Conservation (phyloP, 2,113 vertebrate species). For the Microcebus jonahi region DNA sequence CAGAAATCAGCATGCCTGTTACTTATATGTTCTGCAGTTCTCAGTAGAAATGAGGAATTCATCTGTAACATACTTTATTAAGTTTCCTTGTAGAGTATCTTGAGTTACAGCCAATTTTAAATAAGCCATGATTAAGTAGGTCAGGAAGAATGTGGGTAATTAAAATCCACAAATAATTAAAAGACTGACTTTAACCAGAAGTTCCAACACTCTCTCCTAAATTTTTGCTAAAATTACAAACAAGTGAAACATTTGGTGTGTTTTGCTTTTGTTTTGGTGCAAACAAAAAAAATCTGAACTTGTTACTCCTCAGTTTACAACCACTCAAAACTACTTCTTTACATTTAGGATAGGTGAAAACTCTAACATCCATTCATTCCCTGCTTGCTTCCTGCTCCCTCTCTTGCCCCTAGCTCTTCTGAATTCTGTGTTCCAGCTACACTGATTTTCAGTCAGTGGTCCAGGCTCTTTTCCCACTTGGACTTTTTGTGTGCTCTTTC, state of each 20-base stretch:
- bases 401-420: neutral
- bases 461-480: neutral
- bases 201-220: slow-evolving; percentile 9
- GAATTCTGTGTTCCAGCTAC: neutral
- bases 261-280: neutral
- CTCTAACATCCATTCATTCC: neutral
- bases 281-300: neutral
- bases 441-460: neutral
- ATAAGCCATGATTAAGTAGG: slow-evolving; percentile 56
- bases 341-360: neutral
- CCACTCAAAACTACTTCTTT: neutral
- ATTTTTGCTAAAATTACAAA: neutral
- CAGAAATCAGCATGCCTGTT: slow-evolving; percentile 56
- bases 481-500: neutral
- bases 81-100: slow-evolving; percentile 44
- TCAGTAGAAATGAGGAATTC: slow-evolving; percentile 44
- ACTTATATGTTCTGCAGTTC: slow-evolving; percentile 26
- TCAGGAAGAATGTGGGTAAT: slow-evolving; percentile 43
- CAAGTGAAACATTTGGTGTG: neutral
- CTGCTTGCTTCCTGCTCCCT: neutral
- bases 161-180: slow-evolving; percentile 51
- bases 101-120: slow-evolving; percentile 58
- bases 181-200: slow-evolving; percentile 42
- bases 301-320: neutral
- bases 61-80: slow-evolving; percentile 57